Conservation (phyloP, 2,888 invertebrate genomes). For the Belgica antarctica region DNA sequence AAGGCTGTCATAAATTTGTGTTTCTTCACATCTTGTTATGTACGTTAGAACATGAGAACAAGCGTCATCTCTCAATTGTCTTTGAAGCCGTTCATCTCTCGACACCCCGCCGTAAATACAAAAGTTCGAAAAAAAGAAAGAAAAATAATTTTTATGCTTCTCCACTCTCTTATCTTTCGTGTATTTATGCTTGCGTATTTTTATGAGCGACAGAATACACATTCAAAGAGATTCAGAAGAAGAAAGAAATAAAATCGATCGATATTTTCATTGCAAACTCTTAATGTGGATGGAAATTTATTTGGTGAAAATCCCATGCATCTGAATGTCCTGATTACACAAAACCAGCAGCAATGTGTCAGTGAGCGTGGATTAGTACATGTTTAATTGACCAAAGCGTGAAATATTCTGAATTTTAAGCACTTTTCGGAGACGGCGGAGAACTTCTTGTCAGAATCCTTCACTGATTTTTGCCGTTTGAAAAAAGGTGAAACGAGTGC, state of each 20-base stretch:
- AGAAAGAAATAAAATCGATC: slow-evolving; percentile 34
- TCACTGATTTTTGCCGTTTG: too few species aligned
- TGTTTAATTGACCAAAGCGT: too few species aligned
- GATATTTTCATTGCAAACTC: slow-evolving; percentile 34
- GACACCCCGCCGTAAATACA: slow-evolving; percentile 7
- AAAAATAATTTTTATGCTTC: slow-evolving; percentile 15
- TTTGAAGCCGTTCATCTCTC: neutral
- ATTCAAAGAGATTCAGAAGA: slow-evolving; percentile 40
- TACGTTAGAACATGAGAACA: neutral
- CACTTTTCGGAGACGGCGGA: too few species aligned
- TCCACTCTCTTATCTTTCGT: slow-evolving; percentile 30
- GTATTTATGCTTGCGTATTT: slow-evolving; percentile 41
- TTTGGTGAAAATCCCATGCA: neutral
- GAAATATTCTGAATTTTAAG: too few species aligned
- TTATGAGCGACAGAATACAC: slow-evolving; percentile 42
- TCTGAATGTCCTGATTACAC: too few species aligned
- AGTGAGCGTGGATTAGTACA: too few species aligned
- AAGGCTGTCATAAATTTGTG: slow-evolving; percentile 19
- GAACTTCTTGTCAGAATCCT: too few species aligned
- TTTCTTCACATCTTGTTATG: too few species aligned
- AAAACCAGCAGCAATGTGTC: too few species aligned
- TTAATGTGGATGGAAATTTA: slow-evolving; percentile 19
- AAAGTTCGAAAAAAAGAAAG: neutral
- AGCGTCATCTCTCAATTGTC: slow-evolving; percentile 25
- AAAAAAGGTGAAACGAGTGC: too few species aligned